Evolutionary conservation across 92 coral and sea anemone genomes (phyloP).

Genomic region (Plumapathes pennacea): DNA sequence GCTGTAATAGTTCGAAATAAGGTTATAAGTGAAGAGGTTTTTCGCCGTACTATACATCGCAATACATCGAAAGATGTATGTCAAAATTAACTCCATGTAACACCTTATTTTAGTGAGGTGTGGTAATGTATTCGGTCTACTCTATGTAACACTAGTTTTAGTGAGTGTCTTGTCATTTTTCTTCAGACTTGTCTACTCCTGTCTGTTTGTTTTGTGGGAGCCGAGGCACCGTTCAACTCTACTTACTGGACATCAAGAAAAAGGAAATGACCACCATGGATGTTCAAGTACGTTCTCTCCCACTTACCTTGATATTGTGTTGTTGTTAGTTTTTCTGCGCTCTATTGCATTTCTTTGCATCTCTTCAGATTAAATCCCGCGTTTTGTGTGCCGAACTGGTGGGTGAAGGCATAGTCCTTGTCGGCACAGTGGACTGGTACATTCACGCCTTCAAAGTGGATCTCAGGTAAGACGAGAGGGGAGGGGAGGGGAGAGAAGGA

Average conservation of each 20-base stretch:
- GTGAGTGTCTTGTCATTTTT: too few species aligned
- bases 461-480: constrained; percentile 26
- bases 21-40: too few species aligned
- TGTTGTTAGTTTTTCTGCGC: background rate
- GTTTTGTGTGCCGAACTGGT: constrained; percentile 75
- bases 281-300: constrained; percentile 51
- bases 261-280: constrained; percentile 68
- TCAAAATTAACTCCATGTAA: too few species aligned
- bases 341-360: background rate
- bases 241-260: constrained; percentile 73
- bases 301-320: background rate
- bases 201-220: constrained; percentile 83
- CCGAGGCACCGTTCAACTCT: constrained; percentile 60
- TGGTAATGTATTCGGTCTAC: too few species aligned
- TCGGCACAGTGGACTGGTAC: constrained; percentile 82
- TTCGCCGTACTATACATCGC: too few species aligned
- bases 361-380: constrained; percentile 70
- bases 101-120: too few species aligned
- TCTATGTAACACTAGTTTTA: too few species aligned
- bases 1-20: too few species aligned
- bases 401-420: constrained; percentile 66
- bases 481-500: background rate
- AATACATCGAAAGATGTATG: too few species aligned
- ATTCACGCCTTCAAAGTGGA: constrained; percentile 75
- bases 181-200: constrained; percentile 78